Evolutionary conservation across 2,888 invertebrate species (phyloP), one percentile per base, ranked within the genome.

Genomic region (Ametastegia equiseti): DNA sequence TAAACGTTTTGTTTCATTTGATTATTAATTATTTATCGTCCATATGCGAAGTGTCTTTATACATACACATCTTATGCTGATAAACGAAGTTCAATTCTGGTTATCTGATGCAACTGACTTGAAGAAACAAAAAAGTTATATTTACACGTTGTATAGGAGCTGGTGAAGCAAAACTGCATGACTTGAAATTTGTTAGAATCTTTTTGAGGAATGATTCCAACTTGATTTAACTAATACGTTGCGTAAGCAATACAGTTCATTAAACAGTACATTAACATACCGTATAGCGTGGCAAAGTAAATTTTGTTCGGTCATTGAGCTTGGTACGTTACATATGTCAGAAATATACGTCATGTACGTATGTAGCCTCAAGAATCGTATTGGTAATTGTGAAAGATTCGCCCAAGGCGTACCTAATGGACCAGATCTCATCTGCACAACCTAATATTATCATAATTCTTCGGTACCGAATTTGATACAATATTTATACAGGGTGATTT

Each of bases 251-350:
- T 54, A 54, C 23, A n/a, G n/a, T n/a, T n/a, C n/a, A n/a, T n/a
- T n/a, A n/a, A n/a, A n/a, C n/a, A n/a, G n/a, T n/a, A 23, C 54
- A 23, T 54, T 54, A 11, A 54, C 19, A 23, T 54, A 54, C 54
- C 54, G 54, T 54, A n/a, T n/a, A 54, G 23, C 54, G 23, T 54
- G 11, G 54, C 19, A 54, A 54, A 54, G 23, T 54, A 54, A 54
- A 54, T 54, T 54, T 54, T 54, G 54, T 63, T 30, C 63, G 33
- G 63, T 63, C 30, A 33, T 63, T 63, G 33, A 27, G 30, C 63
- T 33, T 23, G 9, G 27, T 33, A 63, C n/a, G 27, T 15, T 15
- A 33, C 5, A 30, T 7, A 33, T 63, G 7, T 30, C 27, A 15
- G 1, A 33, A 9, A 63, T 0, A 30, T n/a, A 63, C 33, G n/a